phyloP scores from a whole-genome alignment of 2,113 vertebrate species.

The Cynoglossus semilaevis region DNA sequence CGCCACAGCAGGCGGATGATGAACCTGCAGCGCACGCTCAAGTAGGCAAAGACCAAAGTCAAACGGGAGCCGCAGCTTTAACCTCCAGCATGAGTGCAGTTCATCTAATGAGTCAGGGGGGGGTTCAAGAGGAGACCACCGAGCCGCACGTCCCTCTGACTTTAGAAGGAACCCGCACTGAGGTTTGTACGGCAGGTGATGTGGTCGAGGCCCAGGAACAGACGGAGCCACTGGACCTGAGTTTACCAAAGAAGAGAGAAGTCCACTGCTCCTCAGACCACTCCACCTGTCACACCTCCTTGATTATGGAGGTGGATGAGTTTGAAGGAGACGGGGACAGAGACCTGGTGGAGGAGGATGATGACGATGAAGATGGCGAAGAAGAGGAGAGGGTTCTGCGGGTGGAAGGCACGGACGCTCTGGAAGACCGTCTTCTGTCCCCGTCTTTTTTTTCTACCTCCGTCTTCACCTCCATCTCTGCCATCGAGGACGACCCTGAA shows the following conservation, averaged over 20 bases:
- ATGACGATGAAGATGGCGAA: constrained; percentile 35
- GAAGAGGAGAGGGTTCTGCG: constrained; percentile 6
- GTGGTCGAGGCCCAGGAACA: constrained; percentile 46
- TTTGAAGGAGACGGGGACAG: constrained; percentile 72
- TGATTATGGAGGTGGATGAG: constrained; percentile 80
- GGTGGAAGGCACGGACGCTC: background rate
- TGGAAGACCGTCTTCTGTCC: constrained; percentile 32
- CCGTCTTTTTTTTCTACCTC: constrained; percentile 50
- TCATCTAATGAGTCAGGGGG: constrained; percentile 14
- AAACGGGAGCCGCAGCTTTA: constrained; percentile 11
- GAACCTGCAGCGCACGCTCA: too few relatives aligned
- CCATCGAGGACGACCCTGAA: constrained; percentile 51
- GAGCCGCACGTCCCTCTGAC: constrained; percentile 29
- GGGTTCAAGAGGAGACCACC: constrained; percentile 39
- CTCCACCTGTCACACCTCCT: constrained; percentile 57
- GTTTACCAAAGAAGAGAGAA: constrained; percentile 69
- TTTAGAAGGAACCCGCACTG: constrained; percentile 30
- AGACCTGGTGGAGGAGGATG: constrained; percentile 71
- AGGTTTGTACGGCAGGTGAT: constrained; percentile 7
- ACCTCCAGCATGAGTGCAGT: constrained; percentile 9
- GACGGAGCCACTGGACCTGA: constrained; percentile 74
- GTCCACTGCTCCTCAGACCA: constrained; percentile 48
- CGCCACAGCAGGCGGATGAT: too few relatives aligned
- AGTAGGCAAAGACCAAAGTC: too few relatives aligned
- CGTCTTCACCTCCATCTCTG: constrained; percentile 38